Evolutionary conservation across 2,888 invertebrate genomes (phyloP), one percentile per base, ranked within the genome.

Genomic region (Diplolepis rosae): DNA sequence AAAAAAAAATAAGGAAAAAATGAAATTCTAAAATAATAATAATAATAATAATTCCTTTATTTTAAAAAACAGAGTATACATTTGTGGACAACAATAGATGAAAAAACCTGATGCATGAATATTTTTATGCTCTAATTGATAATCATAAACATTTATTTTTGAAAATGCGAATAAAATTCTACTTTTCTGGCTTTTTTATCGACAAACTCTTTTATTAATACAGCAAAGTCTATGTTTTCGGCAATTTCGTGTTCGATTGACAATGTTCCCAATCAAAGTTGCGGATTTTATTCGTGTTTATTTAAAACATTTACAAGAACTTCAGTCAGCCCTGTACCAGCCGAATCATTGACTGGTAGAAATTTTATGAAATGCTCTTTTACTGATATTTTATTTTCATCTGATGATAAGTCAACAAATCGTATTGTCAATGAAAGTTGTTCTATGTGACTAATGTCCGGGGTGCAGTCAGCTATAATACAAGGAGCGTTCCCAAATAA

Each of bases 391-490:
- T 68, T 15, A 4, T 30, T 18, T 7, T 50, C 27, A 30, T 66
- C 50, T 32, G 18, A 9, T 15, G 15, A 15, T 4, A 66, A 66
- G 32, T 66, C 15, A 6, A 66, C 27, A n/a, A 30, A 73, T 68
- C 68, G 45, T 68, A 85, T 73, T 72, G 79, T 82, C 72, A 83
- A 68, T 65, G 82, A 81, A 77, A 85, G 76, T 76, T 85, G 82
- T 76, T 83, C 81, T 66, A 77, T 65, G 71, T 83, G 82, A 75
- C 79, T 79, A 71, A 83, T 72, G 75, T 85, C 85, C 66, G 81
- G 75, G 32, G 80, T 81, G 68, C 80, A 81, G 70, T 80, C 77
- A 68, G 66, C 69, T 51, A 81, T 83, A 24, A 83, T n/a, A n/a
- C n/a, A n/a, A n/a, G n/a, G n/a, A n/a, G n/a, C n/a, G n/a, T n/a